phyloP scores from a whole-genome alignment of 1,140 invertebrate species.

The Anastatus disparis region DNA sequence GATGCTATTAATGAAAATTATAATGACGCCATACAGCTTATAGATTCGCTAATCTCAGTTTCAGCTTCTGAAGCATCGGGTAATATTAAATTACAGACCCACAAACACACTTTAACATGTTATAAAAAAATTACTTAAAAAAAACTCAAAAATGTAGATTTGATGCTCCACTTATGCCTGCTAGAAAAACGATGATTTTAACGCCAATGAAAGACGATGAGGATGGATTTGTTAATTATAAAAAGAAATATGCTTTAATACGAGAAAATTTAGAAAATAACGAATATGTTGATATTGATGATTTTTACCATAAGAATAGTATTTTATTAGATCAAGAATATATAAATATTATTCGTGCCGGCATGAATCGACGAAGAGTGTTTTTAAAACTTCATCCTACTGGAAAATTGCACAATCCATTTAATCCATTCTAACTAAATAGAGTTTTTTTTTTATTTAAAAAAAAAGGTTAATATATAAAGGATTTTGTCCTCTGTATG shows the following conservation, averaged over 20 bases:
- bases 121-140: slow-evolving; percentile 45
- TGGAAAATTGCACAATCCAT: slow-evolving; percentile 50
- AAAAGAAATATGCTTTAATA: slow-evolving; percentile 38
- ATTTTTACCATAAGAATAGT: slow-evolving; percentile 43
- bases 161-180: slow-evolving; percentile 52
- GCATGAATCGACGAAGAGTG: slow-evolving; percentile 45
- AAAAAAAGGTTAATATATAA: too few species aligned
- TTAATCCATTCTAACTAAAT: too few species aligned
- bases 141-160: slow-evolving; percentile 49
- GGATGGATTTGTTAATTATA: slow-evolving; percentile 40
- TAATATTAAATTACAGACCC: slow-evolving; percentile 46
- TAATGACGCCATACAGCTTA: slow-evolving; percentile 24
- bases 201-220: slow-evolving; percentile 48
- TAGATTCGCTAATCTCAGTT: slow-evolving; percentile 41
- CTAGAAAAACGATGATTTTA: slow-evolving; percentile 41
- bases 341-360: slow-evolving; percentile 45
- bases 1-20: slow-evolving; percentile 43
- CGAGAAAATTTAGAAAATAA: slow-evolving; percentile 43
- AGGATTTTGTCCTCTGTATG: too few species aligned
- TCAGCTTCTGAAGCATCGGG: slow-evolving; percentile 46
- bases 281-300: slow-evolving; percentile 41
- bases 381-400: slow-evolving; percentile 47
- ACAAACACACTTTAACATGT: slow-evolving; percentile 47
- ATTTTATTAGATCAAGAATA: slow-evolving; percentile 49
- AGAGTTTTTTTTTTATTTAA: slow-evolving; percentile 21